phyloP scores from a whole-genome alignment of 1,140 invertebrate genomes.

The Akabosia matsudoensis region DNA sequence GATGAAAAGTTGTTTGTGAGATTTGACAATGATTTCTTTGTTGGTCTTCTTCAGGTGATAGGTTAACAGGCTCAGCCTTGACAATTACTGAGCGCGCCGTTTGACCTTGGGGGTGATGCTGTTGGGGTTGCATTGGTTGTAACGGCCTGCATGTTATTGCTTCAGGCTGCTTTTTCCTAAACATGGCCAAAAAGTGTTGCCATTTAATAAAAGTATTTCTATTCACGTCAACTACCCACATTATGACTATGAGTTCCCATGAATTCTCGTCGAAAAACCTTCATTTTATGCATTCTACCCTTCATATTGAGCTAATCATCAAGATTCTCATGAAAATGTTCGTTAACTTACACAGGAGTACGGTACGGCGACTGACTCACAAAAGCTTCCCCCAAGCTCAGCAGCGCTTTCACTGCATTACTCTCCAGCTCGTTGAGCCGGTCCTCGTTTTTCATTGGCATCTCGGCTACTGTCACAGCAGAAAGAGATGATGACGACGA shows the following conservation, averaged over 20 bases:
- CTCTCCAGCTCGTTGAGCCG: conserved; percentile 11
- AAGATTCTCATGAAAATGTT: no score
- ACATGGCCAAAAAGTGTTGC: background rate
- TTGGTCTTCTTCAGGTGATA: background rate
- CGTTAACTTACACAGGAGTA: background rate
- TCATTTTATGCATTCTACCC: no score
- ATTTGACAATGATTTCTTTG: background rate
- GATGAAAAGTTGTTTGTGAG: background rate
- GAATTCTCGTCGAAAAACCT: background rate
- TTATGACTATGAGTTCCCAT: background rate
- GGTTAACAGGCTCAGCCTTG: conserved; percentile 4
- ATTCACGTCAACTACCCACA: background rate
- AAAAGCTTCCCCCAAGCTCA: conserved; percentile 3
- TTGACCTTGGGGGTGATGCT: background rate
- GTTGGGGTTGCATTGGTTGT: background rate
- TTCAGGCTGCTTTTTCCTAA: conserved; percentile 16
- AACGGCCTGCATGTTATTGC: background rate
- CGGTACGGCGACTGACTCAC: background rate
- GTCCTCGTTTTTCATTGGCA: conserved; percentile 4
- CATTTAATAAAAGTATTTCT: no score
- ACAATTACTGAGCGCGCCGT: background rate
- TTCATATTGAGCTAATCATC: no score
- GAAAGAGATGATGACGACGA: background rate
- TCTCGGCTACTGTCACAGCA: background rate
- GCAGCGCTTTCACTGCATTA: conserved; percentile 2